These are phyloP conservation scores for Trachymyrmex septentrionalis DNA, from an alignment of 1,140 invertebrate species.

Conservation along the genomic window DNA sequence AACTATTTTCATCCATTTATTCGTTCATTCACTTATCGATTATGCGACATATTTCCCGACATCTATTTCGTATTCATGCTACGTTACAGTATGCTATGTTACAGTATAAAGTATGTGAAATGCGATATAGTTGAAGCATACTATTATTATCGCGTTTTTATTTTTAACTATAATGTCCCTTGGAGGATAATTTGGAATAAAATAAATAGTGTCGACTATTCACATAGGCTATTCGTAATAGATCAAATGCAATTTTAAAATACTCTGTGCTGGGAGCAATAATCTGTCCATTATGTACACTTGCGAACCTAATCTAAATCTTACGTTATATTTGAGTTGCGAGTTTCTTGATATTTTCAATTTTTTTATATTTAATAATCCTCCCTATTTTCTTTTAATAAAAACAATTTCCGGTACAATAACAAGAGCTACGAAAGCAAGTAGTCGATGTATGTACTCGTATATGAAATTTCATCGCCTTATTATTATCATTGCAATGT, in stretches of 20 bases:
- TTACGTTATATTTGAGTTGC: no score
- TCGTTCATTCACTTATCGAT: background rate
- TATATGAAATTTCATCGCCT: background rate
- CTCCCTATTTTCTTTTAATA: background rate
- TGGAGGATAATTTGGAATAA: background rate
- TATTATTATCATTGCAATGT: conserved; percentile 38
- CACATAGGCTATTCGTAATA: background rate
- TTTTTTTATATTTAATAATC: background rate
- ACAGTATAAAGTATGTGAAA: background rate
- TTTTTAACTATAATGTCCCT: background rate
- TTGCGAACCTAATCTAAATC: no score
- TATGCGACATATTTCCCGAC: background rate
- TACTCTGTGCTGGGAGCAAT: background rate
- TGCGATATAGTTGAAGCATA: background rate
- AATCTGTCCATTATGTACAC: background rate
- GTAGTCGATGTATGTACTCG: no score
- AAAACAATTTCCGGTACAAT: background rate
- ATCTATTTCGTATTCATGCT: background rate
- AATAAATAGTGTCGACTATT: background rate
- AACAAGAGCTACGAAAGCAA: background rate
- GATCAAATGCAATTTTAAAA: background rate
- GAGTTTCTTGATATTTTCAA: background rate
- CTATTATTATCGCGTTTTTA: conserved; percentile 8
- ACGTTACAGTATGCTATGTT: no score
- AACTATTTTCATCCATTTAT: background rate